Evolutionary conservation across 1,140 invertebrate species (phyloP).

Genomic region (Lordiphosa clarofinis): DNA sequence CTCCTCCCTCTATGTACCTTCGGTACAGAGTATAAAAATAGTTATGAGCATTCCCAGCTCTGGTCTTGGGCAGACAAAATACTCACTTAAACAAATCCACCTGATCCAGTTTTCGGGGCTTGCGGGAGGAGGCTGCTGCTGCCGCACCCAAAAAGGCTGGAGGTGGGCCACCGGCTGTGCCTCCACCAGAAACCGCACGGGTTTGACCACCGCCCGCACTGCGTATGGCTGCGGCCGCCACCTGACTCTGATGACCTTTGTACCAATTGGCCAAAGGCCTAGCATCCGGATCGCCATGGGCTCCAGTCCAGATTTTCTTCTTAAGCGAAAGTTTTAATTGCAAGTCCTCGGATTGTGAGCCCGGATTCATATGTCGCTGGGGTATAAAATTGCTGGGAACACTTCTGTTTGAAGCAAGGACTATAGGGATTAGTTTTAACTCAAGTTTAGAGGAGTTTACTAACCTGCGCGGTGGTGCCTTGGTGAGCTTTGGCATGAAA

Average conservation of each 20-base stretch:
- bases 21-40: no score
- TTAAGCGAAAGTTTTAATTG: constrained; percentile 73
- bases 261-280: constrained; percentile 47
- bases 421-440: background rate
- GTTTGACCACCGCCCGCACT: constrained; percentile 16
- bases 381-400: constrained; percentile 50
- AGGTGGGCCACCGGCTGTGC: constrained; percentile 13
- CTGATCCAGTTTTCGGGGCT: constrained; percentile 54
- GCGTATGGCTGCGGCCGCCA: constrained; percentile 24
- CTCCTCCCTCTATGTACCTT: no score
- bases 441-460: background rate
- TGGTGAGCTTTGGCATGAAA: constrained; percentile 36
- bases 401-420: constrained; percentile 9
- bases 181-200: constrained; percentile 19
- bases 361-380: constrained; percentile 26
- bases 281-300: constrained; percentile 33
- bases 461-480: constrained; percentile 39
- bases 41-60: no score
- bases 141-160: constrained; percentile 28
- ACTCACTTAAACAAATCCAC: constrained; percentile 71
- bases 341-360: constrained; percentile 48
- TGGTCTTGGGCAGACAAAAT: no score
- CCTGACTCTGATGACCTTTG: constrained; percentile 35
- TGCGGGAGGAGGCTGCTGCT: constrained; percentile 17
- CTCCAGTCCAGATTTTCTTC: constrained; percentile 77